A percentile compares a stretch with the other conserved stretches of the same genome.
Conservation (phyloP, 2,888 invertebrate genomes). For the Apodemia hepburni region DNA sequence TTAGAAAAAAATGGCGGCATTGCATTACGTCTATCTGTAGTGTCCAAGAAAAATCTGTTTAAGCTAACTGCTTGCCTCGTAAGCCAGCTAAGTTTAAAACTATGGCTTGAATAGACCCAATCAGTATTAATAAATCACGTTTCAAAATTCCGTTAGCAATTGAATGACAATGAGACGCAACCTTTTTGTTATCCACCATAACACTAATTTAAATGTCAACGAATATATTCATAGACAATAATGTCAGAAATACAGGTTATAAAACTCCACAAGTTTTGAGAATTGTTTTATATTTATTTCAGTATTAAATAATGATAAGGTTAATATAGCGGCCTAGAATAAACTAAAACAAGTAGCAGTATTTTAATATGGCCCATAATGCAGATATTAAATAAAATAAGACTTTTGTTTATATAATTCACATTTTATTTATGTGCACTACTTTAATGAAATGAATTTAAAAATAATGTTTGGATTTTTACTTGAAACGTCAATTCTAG, state of each 20-base stretch:
- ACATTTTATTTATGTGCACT: neutral
- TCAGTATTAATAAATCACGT: neutral
- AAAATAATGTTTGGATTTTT: no score
- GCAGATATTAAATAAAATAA: neutral
- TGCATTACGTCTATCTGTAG: no score
- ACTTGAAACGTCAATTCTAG: no score
- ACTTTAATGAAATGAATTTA: no score
- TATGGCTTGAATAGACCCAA: neutral
- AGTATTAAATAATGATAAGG: constrained; percentile 9
- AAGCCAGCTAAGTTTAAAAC: no score
- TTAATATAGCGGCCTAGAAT: constrained; percentile 10
- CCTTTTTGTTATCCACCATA: neutral
- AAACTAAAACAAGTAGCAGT: constrained; percentile 8
- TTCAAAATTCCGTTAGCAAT: neutral
- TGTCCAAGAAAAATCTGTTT: no score
- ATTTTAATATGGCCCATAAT: constrained; percentile 3
- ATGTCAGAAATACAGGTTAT: constrained; percentile 20
- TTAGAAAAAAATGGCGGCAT: no score
- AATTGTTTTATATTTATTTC: constrained; percentile 7
- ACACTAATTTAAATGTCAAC: constrained; percentile 18
- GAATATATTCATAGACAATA: constrained; percentile 24
- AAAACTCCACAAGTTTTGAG: constrained; percentile 9
- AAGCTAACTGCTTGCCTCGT: no score
- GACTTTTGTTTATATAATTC: neutral
- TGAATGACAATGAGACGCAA: constrained; percentile 1